Evolutionary conservation across 2,113 vertebrate species (phyloP), one percentile per base, ranked within the genome.

Genomic region (Ornithorhynchus anatinus): DNA sequence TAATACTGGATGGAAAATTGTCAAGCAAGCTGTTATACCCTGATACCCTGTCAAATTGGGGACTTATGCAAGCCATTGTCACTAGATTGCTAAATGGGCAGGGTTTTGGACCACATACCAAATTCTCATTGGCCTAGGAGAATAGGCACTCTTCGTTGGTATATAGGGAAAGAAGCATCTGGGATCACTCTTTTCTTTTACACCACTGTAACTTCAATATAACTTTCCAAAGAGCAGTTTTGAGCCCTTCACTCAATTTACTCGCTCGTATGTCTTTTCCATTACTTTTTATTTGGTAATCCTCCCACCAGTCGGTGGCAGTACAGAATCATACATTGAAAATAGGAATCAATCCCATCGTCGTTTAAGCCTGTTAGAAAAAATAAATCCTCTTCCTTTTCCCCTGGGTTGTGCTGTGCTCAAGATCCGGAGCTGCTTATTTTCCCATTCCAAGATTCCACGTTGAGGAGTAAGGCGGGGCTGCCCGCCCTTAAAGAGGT

Each of bases 301-400:
- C 22, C 27, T 25, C 31, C 77, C 17, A 2, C 80, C 82, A 83
- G 77, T 79, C 81, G 82, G 63, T 81, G 85, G 85, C 56, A 10
- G 77, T 74, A 72, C 63, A 67, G 75, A 32, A 50, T 74, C 37
- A 69, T 22, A 44, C 29, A 63, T 57, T 7, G 40, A n/a, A 27
- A 5, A 25, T 9, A 43, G n/a, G 58, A 48, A 22, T 29, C 8
- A 0, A 7, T 25, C 22, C 7, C 43, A 12, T 9, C 6, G 4
- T 32, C 42, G 52, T 42, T 67, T n/a, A n/a, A n/a, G n/a, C n/a
- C n/a, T n/a, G n/a, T n/a, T n/a, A n/a, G n/a, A n/a, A n/a, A n/a
- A n/a, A n/a, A n/a, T n/a, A n/a, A n/a, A n/a, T n/a, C n/a, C n/a
- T n/a, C n/a, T n/a, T n/a, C n/a, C n/a, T n/a, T n/a, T n/a, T n/a